phyloP scores from a whole-genome alignment of 2,797 vertebrate genomes.

The Mus caroli region DNA sequence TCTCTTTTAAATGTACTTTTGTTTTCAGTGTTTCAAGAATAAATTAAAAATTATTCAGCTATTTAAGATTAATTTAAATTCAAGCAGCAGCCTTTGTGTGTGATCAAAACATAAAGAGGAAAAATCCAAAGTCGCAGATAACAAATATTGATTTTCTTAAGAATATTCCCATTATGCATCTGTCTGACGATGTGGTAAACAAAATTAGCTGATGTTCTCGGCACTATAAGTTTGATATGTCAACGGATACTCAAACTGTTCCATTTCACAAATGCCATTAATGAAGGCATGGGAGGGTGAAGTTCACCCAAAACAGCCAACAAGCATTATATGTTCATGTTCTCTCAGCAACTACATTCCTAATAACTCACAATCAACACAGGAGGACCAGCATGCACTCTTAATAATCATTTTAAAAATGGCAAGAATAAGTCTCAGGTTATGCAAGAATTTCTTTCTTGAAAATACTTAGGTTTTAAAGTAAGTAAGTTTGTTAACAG shows the following conservation, averaged over 20 bases:
- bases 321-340: not conserved
- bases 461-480: not conserved
- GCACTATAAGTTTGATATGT: not conserved
- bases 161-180: not conserved
- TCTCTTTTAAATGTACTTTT: not conserved
- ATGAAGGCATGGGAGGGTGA: not conserved
- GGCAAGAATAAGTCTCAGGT: not conserved
- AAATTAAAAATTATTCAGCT: not conserved
- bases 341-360: not conserved
- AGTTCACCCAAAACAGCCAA: not conserved
- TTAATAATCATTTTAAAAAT: not conserved
- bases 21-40: not conserved
- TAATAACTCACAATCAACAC: not conserved
- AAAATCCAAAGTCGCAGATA: not conserved
- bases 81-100: not conserved
- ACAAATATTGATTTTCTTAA: not conserved
- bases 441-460: not conserved
- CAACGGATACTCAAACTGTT: not conserved
- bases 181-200: not conserved
- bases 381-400: not conserved
- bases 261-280: not conserved
- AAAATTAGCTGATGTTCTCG: not conserved
- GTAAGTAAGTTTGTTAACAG: not conserved
- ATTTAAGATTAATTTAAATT: slow-evolving; percentile 11
- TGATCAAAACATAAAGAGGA: slow-evolving; percentile 5